Evolutionary conservation across 2,113 vertebrate species (phyloP), one percentile per base, ranked within the genome.

Genomic region (Colius striatus): DNA sequence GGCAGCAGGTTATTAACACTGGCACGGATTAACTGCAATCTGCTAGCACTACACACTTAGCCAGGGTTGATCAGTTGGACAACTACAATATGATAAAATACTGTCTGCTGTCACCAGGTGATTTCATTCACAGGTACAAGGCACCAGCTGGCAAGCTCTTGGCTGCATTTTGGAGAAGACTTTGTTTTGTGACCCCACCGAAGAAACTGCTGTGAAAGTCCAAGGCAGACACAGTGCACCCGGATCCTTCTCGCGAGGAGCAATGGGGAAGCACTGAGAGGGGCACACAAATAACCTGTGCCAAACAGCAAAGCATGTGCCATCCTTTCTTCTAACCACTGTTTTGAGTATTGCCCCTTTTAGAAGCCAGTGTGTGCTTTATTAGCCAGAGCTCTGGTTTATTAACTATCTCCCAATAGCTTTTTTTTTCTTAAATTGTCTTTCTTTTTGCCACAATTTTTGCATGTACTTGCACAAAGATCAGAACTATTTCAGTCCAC

Each of bases 161-260:
- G 1, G 20, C 1, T 34, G 13, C 5, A 1, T 90, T 95, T 47
- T 62, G 60, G 23, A 73, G 71, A 90, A 57, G 53, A 79, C 22
- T 13, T 13, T 80, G 21, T 36, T 88, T 61, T 22, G 5, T 10
- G 47, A 38, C 5, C 6, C 13, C 26, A 71, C 8, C 6, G 10
- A 68, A 75, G 57, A 86, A 86, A 61, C 18, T 26, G 38, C 13
- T 77, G 41, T 10, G 32, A 26, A 85, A 26, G 5, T 23, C 17
- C 32, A 51, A 16, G 9, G 20, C 9, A 66, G 11, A 43, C 5
- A 13, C 43, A 63, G 18, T 1, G 12, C 18, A 36, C 21, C 7
- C 25, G 22, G 3, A n/a, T 62, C 15, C 25, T 80, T 10, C 16
- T 32, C 0, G 0, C 1, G 2, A 43, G 23, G 12, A 58, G 1